phyloP scores from a whole-genome alignment of 2,888 invertebrate species.

The Boloria selene region DNA sequence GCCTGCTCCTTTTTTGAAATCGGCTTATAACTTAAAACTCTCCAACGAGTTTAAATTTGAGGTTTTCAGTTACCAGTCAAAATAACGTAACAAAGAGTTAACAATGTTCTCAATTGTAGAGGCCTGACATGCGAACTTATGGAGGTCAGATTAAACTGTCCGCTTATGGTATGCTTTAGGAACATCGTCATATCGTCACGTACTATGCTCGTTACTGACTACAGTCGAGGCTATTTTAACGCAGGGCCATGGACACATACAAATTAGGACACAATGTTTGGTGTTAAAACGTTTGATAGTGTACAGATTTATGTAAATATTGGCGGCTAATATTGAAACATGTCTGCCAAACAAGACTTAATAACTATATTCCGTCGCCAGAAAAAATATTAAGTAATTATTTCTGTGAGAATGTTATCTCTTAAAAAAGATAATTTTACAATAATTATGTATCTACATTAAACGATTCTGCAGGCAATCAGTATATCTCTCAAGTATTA shows the following conservation, averaged over 20 bases:
- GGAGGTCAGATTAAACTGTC: conserved; percentile 32
- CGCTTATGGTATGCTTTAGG: conserved; percentile 35
- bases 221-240: conserved; percentile 36
- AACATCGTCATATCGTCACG: conserved; percentile 39
- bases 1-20: too few relatives aligned
- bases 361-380: conserved; percentile 56
- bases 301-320: conserved; percentile 73
- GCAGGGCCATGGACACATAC: conserved; percentile 52
- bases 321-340: conserved; percentile 64
- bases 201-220: conserved; percentile 36
- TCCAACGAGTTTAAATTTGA: too few relatives aligned
- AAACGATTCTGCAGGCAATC: not conserved
- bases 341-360: conserved; percentile 65
- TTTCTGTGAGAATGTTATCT: conserved; percentile 46
- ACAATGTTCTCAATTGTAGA: conserved; percentile 28
- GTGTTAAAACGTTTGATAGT: conserved; percentile 74
- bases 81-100: conserved; percentile 2
- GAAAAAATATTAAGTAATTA: conserved; percentile 52
- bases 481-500: too few relatives aligned
- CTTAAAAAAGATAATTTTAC: not conserved
- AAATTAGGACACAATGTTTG: conserved; percentile 67
- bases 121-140: conserved; percentile 36
- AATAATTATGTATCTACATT: too few relatives aligned
- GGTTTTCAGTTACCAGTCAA: not conserved
- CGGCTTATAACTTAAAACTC: too few relatives aligned